Evolutionary conservation across 2,888 invertebrate species (phyloP).

Genomic region (Lasioglossum leucozonium): DNA sequence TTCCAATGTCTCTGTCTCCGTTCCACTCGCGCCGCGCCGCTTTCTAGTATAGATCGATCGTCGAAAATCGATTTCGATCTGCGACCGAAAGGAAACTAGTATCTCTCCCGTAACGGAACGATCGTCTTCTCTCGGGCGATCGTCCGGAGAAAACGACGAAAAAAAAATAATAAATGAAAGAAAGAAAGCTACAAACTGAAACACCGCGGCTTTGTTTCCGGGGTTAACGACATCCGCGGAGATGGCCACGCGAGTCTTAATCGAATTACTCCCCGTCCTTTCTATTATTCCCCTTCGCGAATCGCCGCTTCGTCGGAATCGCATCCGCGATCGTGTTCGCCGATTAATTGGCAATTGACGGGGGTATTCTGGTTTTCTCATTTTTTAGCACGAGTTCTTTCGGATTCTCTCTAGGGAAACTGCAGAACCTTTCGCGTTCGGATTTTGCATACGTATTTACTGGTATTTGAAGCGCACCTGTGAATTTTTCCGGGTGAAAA

Average conservation of each 20-base stretch:
- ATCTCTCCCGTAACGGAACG: neutral
- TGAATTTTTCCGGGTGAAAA: too few relatives aligned
- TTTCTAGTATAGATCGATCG: neutral
- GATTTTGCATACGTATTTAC: too few relatives aligned
- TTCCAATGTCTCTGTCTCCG: neutral
- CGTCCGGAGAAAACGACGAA: neutral
- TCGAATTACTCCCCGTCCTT: neutral
- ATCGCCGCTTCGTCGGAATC: neutral
- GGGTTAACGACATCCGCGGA: conserved; percentile 1
- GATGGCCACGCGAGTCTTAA: neutral
- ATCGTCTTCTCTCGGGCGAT: neutral
- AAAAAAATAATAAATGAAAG: neutral
- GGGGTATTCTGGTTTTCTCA: neutral
- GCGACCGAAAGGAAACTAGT: neutral
- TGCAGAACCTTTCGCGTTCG: neutral
- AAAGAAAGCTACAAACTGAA: conserved; percentile 7
- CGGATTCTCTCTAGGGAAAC: neutral
- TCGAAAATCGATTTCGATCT: conserved; percentile 3
- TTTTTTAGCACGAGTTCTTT: neutral
- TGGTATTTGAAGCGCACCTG: too few relatives aligned
- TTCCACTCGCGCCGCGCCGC: neutral
- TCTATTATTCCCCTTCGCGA: neutral
- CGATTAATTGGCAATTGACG: neutral
- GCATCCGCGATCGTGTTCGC: neutral
- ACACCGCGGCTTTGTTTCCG: conserved; percentile 49